Conservation (phyloP, 2,888 invertebrate species). For the Melanostoma mellinum region DNA sequence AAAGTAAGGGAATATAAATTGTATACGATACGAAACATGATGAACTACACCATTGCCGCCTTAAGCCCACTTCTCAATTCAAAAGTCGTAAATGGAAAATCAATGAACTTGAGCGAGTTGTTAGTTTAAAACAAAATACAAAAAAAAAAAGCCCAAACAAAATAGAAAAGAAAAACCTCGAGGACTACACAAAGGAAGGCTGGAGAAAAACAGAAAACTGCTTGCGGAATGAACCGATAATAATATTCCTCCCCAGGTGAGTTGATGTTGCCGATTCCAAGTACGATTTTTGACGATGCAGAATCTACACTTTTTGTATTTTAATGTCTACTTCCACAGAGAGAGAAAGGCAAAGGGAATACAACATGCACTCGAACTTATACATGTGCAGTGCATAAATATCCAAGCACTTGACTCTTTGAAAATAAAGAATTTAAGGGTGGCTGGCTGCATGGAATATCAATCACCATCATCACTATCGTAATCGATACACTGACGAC, state of each 20-base stretch:
- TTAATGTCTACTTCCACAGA: not conserved
- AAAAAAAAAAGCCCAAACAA: slow-evolving; percentile 10
- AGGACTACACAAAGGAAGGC: not conserved
- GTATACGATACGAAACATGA: slow-evolving; percentile 64
- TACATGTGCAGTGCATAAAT: slow-evolving; percentile 3
- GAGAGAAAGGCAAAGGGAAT: no score
- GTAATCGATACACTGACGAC: slow-evolving; percentile 26
- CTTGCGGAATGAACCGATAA: slow-evolving; percentile 62
- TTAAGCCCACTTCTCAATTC: slow-evolving; percentile 68
- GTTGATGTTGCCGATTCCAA: slow-evolving; percentile 58
- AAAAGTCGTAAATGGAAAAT: slow-evolving; percentile 72
- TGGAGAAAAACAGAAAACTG: slow-evolving; percentile 33
- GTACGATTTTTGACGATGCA: slow-evolving; percentile 23
- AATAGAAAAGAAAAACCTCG: slow-evolving; percentile 11
- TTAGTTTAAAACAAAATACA: slow-evolving; percentile 53
- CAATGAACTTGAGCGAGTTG: slow-evolving; percentile 73
- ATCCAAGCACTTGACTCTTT: slow-evolving; percentile 12
- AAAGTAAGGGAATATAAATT: slow-evolving; percentile 56
- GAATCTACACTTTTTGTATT: slow-evolving; percentile 24
- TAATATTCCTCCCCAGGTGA: slow-evolving; percentile 61
- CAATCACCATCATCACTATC: slow-evolving; percentile 13
- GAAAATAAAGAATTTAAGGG: not conserved
- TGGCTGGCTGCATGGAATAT: slow-evolving; percentile 7
- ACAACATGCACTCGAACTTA: not conserved
- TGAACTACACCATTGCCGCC: slow-evolving; percentile 69